Percentiles rank a stretch among this genome's conserved stretches.
Evolutionary conservation across 2,888 invertebrate genomes (phyloP).

Genomic region (Mechanitis mazaeus): DNA sequence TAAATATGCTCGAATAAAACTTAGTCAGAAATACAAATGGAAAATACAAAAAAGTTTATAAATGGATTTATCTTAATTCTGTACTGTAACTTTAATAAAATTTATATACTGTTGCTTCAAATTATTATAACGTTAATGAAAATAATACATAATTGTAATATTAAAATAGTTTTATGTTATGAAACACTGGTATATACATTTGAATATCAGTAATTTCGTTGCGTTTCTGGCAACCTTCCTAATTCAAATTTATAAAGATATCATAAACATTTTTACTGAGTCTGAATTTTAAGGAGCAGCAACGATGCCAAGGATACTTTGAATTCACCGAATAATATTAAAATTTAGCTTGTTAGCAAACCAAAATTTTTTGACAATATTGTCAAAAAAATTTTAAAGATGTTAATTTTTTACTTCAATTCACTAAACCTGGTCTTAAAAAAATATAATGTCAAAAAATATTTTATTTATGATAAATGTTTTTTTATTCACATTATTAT

Average conservation of each 20-base stretch:
- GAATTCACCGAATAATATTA: slow-evolving; percentile 2
- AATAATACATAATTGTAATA: too few species aligned
- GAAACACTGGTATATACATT: slow-evolving; percentile 14
- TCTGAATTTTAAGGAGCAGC: slow-evolving; percentile 15
- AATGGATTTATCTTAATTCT: neutral
- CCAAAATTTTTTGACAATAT: slow-evolving; percentile 2
- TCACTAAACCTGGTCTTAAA: too few species aligned
- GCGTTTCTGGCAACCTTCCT: slow-evolving; percentile 17
- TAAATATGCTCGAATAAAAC: slow-evolving; percentile 15
- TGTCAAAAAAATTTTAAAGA: neutral
- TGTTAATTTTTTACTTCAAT: neutral
- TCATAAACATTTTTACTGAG: slow-evolving; percentile 20
- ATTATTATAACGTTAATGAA: neutral
- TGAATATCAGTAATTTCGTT: slow-evolving; percentile 14
- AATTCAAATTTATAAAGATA: slow-evolving; percentile 18
- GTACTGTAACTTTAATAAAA: too few species aligned
- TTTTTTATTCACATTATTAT: too few species aligned
- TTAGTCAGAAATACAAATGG: slow-evolving; percentile 9
- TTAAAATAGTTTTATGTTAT: neutral
- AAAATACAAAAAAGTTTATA: slow-evolving; percentile 5
- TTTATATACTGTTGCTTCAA: neutral
- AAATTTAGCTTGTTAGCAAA: slow-evolving; percentile 6
- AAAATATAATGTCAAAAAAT: too few species aligned
- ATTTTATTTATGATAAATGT: too few species aligned
- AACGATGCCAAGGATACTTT: slow-evolving; percentile 18